Base-by-base conservation (phyloP, 2,888 invertebrate genomes). In the Holacanthella duospinosa region DNA sequence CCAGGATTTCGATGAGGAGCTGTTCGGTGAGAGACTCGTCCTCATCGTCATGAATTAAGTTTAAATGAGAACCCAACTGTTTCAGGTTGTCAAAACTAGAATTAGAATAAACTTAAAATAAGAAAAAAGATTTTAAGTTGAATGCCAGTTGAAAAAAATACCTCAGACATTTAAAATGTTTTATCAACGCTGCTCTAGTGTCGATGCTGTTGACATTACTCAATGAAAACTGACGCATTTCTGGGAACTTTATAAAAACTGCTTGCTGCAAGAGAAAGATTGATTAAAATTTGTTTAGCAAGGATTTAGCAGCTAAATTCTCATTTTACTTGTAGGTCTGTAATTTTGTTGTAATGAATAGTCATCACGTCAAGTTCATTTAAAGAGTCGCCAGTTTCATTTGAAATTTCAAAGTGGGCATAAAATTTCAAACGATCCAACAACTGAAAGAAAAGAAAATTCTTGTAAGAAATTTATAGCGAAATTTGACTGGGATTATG, bases 141-240 rank as follows among this genome's bases (percentile, higher is more conserved):
- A 36, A 36, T 36, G 36, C 19, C 36, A 58, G 9, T 58, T 27
- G 25, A n/a, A 6, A 29, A 58, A 64, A 69, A 74, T 78, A 86
- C 86, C 83, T 84, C 55, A 88, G 76, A 61, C 83, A 82, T 16
- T 86, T 85, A 76, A 99, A 94, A 78, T 94, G 89, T 76, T 92
- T 91, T 66, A 85, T 79, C 27, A 95, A 80, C 21, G 85, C 83
- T 63, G 88, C 87, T 69, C 94, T 82, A 0, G 89, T 91, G 75
- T 99, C 95, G n/a, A 99, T 89, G 73, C 87, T 89, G 0, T 93
- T 93, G 19, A 99, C 95, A 78, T 95, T 97, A 0, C 93, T 86
- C 43, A 99, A 79, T 0, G 94, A 86, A 79, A 99, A 96, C 68
- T 86, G 83, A 55, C 87, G 81, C 62, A 97, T 78, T 71, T 93